Percentiles rank a stretch among this genome's conserved stretches.
Conservation (phyloP, 2,888 invertebrate genomes). For the Cheilosia vulpina region DNA sequence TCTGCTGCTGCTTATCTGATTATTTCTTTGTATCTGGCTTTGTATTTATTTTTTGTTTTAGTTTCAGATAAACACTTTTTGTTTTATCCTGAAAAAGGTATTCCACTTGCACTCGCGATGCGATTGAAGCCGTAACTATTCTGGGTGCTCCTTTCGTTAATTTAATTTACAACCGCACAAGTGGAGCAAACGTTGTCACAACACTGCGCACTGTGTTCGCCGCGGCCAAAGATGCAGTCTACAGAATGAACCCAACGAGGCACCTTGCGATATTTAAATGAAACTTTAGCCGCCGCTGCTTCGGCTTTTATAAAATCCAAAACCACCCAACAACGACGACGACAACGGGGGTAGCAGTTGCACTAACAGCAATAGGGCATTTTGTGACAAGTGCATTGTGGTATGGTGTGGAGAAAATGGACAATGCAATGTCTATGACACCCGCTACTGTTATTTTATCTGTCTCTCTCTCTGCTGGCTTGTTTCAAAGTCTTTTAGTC, state of each 20-base stretch:
- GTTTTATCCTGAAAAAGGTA: constrained; percentile 8
- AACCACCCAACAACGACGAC: constrained; percentile 33
- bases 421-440: constrained; percentile 59
- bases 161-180: constrained; percentile 60
- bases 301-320: constrained; percentile 74
- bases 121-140: constrained; percentile 64
- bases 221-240: constrained; percentile 42
- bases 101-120: constrained; percentile 48
- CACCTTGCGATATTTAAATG: constrained; percentile 76
- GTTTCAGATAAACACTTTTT: constrained; percentile 11
- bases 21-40: constrained; percentile 6
- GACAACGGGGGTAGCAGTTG: constrained; percentile 11
- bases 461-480: constrained; percentile 8
- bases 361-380: constrained; percentile 10
- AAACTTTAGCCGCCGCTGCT: constrained; percentile 72
- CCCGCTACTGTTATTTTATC: constrained; percentile 34
- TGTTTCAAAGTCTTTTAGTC: constrained; percentile 4
- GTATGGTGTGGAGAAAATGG: constrained; percentile 45
- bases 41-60: constrained; percentile 13
- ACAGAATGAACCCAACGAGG: constrained; percentile 68
- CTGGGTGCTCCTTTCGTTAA: constrained; percentile 30
- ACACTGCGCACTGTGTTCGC: constrained; percentile 62
- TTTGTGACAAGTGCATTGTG: constrained; percentile 54
- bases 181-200: constrained; percentile 20
- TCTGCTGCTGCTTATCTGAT: constrained; percentile 29